Percentiles rank a stretch among this genome's conserved stretches.
Conservation (phyloP, 2,888 invertebrate species). For the Cerastis leucographa region DNA sequence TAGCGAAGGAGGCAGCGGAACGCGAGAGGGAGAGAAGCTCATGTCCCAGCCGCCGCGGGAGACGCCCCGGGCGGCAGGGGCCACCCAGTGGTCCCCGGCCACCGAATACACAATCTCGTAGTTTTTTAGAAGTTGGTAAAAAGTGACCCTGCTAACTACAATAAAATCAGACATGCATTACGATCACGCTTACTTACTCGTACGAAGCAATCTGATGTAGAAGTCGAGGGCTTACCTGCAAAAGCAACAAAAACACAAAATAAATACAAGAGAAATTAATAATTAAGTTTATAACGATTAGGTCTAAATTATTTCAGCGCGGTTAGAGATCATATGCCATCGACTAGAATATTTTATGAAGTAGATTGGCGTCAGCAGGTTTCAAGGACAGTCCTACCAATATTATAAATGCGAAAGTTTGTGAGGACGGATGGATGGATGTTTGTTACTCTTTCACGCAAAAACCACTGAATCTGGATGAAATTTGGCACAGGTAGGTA, state of each 20-base stretch:
- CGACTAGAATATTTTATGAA: constrained; percentile 8
- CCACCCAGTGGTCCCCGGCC: no score
- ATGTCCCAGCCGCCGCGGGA: no score
- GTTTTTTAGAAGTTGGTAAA: background rate
- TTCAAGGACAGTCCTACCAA: no score
- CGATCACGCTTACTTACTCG: constrained; percentile 18
- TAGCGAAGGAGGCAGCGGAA: no score
- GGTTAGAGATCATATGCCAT: background rate
- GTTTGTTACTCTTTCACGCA: no score
- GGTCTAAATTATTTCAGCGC: background rate
- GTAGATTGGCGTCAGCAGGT: background rate
- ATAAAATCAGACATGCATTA: background rate
- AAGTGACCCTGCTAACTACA: background rate
- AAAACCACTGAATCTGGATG: no score
- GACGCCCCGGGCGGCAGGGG: no score
- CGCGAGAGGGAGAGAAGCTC: no score
- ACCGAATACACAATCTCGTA: no score
- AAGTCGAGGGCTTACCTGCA: constrained; percentile 39
- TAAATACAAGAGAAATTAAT: constrained; percentile 5
- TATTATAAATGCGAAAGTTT: no score
- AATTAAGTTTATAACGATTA: background rate
- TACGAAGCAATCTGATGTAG: background rate
- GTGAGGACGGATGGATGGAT: no score
- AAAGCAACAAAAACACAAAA: constrained; percentile 13
- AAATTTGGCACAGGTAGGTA: no score